These are phyloP conservation scores for Ceratina calcarata DNA, from an alignment of 1,140 invertebrate species.

Conservation along the genomic window DNA sequence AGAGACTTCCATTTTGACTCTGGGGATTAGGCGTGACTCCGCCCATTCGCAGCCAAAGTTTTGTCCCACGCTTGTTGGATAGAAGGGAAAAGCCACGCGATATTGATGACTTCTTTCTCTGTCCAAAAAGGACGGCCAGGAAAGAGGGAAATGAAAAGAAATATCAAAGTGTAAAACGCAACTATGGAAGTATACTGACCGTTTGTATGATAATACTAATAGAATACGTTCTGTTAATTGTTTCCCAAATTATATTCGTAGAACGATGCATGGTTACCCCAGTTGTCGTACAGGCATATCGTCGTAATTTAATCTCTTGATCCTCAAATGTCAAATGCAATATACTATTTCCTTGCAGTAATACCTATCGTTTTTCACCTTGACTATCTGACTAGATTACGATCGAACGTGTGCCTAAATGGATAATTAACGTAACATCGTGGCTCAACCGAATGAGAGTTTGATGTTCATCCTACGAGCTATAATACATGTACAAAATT, in stretches of 20 bases:
- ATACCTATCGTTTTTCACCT: constrained; percentile 28
- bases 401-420: background rate
- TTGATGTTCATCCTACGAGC: no score
- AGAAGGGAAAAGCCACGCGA: constrained; percentile 76
- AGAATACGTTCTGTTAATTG: background rate
- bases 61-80: constrained; percentile 71
- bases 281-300: constrained; percentile 18
- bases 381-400: constrained; percentile 3
- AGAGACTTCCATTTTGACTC: constrained; percentile 81
- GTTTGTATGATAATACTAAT: no score
- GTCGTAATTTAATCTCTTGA: constrained; percentile 22
- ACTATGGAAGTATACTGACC: no score
- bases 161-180: background rate
- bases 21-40: constrained; percentile 80
- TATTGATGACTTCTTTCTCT: constrained; percentile 77
- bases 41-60: constrained; percentile 76
- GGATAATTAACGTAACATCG: no score
- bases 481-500: no score
- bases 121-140: constrained; percentile 38
- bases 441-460: no score
- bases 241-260: constrained; percentile 4
- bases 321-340: background rate
- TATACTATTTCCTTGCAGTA: background rate
- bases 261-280: constrained; percentile 20
- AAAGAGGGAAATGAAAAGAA: constrained; percentile 27